phyloP scores from a whole-genome alignment of 2,113 vertebrate species.

The Synodontis membranacea region DNA sequence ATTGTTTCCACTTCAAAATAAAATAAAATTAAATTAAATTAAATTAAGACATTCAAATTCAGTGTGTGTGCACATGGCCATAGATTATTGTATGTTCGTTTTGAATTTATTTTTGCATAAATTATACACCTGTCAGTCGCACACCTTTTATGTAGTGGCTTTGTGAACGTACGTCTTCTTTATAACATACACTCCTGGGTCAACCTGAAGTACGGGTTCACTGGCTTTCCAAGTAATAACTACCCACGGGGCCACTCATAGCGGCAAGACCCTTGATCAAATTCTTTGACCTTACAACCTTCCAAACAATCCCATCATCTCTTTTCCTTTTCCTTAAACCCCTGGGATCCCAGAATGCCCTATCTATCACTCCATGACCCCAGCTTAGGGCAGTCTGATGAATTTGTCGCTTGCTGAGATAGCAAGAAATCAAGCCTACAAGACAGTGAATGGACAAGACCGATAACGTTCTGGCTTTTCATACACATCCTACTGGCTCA shows the following conservation, averaged over 20 bases:
- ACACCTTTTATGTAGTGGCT: neutral
- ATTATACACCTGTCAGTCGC: neutral
- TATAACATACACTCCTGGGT: conserved; percentile 6
- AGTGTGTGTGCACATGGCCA: too few relatives aligned
- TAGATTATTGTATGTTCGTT: neutral
- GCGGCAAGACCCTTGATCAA: conserved; percentile 4
- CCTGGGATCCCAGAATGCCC: neutral
- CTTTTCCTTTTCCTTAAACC: conserved; percentile 23
- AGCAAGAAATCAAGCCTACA: conserved; percentile 43
- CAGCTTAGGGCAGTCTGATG: conserved; percentile 50
- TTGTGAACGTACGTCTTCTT: neutral
- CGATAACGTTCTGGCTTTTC: conserved; percentile 21
- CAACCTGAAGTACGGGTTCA: conserved; percentile 19
- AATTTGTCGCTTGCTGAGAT: conserved; percentile 48
- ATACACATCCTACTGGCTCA: neutral
- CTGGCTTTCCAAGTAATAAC: conserved; percentile 31
- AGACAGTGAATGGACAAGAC: conserved; percentile 13
- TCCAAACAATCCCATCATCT: conserved; percentile 14
- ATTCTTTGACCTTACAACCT: conserved; percentile 1
- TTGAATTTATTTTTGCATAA: neutral
- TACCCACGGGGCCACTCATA: neutral
- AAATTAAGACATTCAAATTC: neutral
- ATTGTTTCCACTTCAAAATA: neutral
- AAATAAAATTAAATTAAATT: neutral
- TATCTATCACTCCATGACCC: conserved; percentile 1